Percentiles rank a stretch among this genome's conserved stretches.
Conservation (phyloP, 2,113 vertebrate species). For the Centropus unirufus region DNA sequence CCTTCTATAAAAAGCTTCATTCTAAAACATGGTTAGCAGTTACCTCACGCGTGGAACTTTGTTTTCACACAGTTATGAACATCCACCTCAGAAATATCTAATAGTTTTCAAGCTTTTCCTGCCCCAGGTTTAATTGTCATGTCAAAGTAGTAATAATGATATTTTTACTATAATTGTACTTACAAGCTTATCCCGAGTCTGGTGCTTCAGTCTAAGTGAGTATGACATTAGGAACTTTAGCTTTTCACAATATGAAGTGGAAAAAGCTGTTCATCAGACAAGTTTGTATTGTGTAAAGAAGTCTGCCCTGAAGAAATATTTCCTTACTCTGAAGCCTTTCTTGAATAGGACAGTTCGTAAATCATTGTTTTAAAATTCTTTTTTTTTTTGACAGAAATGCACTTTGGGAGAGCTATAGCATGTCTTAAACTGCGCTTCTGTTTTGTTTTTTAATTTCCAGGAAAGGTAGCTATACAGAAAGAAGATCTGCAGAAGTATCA, state of each 20-base stretch:
- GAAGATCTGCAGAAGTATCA: constrained; percentile 97
- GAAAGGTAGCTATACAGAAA: constrained; percentile 96
- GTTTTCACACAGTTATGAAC: neutral
- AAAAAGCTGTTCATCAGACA: neutral
- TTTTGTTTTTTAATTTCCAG: constrained; percentile 68
- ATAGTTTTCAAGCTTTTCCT: neutral
- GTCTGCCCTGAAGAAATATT: neutral
- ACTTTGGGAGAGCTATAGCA: neutral
- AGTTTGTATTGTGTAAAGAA: neutral
- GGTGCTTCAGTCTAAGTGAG: neutral
- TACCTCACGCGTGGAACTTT: neutral
- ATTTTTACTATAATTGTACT: neutral
- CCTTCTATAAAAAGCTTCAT: neutral
- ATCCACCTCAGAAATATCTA: neutral
- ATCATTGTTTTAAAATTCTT: neutral
- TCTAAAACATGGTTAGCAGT: neutral
- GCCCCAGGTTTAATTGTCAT: neutral
- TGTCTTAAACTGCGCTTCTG: neutral
- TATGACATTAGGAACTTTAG: neutral
- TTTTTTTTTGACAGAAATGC: neutral
- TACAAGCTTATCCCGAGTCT: neutral
- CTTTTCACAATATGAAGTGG: neutral
- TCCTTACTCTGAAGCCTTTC: neutral
- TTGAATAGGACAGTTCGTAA: neutral
- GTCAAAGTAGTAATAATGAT: neutral